These are phyloP conservation scores for Heterodera filipjevi DNA, from an alignment of 2,888 invertebrate species.

Conservation along the genomic window DNA sequence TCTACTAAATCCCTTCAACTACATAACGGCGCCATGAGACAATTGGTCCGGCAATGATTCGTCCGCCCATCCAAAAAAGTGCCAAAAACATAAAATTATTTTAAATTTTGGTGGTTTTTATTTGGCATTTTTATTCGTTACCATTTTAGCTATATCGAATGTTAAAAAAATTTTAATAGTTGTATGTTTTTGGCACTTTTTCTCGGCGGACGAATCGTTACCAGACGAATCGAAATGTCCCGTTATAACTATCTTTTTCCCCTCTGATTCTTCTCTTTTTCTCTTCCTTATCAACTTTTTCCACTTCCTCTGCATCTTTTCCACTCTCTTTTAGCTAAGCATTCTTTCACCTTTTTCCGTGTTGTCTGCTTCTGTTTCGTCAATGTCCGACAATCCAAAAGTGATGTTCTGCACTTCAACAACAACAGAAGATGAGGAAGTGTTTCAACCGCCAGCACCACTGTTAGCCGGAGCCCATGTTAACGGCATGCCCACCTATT, in stretches of 20 bases:
- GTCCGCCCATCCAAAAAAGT: no score
- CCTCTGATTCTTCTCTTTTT: not conserved
- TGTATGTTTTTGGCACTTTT: no score
- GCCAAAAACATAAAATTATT: no score
- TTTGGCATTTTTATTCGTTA: no score
- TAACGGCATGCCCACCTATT: slow-evolving; percentile 46
- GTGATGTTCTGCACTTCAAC: not conserved
- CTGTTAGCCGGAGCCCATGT: slow-evolving; percentile 62
- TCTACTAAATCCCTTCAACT: no score
- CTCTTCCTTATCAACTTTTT: not conserved
- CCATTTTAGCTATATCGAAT: no score
- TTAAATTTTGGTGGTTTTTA: no score
- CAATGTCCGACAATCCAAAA: not conserved
- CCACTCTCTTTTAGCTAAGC: not conserved
- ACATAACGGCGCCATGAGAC: no score
- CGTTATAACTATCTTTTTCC: not conserved
- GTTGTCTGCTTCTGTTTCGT: not conserved
- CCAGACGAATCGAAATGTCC: no score
- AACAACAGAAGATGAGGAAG: slow-evolving; percentile 24
- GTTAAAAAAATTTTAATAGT: no score
- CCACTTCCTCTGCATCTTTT: not conserved
- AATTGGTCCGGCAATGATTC: no score
- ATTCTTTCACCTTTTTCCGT: not conserved
- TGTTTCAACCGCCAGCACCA: slow-evolving; percentile 62
- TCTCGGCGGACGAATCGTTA: no score